A percentile compares a stretch with the other conserved stretches of the same genome.
Conservation (phyloP, 2,113 vertebrate species). For the Phyllopteryx taeniolatus region DNA sequence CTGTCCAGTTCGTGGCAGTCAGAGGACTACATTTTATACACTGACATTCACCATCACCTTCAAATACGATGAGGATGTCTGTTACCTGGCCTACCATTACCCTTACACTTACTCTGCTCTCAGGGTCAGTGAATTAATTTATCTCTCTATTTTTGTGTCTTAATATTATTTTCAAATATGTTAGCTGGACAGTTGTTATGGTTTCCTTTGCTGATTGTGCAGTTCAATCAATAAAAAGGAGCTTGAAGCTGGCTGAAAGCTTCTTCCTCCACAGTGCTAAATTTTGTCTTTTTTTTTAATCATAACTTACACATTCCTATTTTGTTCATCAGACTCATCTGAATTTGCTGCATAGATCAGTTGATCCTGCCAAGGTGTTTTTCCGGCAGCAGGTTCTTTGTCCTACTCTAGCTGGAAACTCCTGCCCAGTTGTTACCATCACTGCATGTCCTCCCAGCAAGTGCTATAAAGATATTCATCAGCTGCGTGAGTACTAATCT, state of each 20-base stretch:
- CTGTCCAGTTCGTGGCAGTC: constrained; percentile 41
- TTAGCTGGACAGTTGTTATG: neutral
- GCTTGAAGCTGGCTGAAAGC: neutral
- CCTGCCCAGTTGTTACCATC: constrained; percentile 88
- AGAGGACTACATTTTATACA: constrained; percentile 76
- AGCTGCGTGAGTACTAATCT: constrained; percentile 82
- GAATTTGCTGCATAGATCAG: constrained; percentile 70
- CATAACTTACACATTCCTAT: neutral
- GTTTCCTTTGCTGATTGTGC: neutral
- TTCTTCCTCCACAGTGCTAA: neutral
- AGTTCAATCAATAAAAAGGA: neutral
- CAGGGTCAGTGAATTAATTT: constrained; percentile 70
- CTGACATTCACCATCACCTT: constrained; percentile 85
- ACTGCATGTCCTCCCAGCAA: constrained; percentile 81
- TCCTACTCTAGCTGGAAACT: constrained; percentile 80
- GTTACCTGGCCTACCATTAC: constrained; percentile 93
- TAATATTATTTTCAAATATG: neutral
- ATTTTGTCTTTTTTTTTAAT: neutral
- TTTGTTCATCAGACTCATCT: constrained; percentile 79
- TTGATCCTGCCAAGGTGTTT: constrained; percentile 77
- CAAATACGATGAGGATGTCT: constrained; percentile 83
- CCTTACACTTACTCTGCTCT: constrained; percentile 88
- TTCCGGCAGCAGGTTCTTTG: constrained; percentile 82
- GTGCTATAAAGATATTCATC: constrained; percentile 72
- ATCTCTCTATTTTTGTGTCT: neutral